Evolutionary conservation across 2,797 vertebrate genomes (phyloP), one percentile per base, ranked within the genome.

Genomic region (Schizothorax lantsangensis): DNA sequence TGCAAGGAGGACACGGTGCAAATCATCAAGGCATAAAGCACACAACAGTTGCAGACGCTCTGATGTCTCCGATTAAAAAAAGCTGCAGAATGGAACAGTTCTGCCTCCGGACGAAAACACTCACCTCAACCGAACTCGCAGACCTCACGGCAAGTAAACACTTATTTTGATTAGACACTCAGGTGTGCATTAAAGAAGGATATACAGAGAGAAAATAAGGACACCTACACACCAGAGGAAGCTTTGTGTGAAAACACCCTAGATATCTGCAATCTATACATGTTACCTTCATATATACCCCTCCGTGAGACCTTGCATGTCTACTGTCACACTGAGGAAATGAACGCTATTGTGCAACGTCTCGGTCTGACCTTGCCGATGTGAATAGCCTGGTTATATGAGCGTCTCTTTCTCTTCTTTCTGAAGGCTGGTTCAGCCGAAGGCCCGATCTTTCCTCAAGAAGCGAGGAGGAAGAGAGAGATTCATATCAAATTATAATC

Each of bases 401-500:
- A 83, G 71, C 52, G 23, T 78, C 11, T 73, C 71, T 36, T 78
- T 54, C 36, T 23, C 38, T 43, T 62, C 33, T 71, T 87, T 45
- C 26, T 71, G 10, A 83, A 81, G 68, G 57, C 83, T 81, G 14
- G 8, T 64, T 89, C 78, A 88, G 83, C 81, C 40, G 11, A 74
- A 72, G 21, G 43, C 62, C 36, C 23, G 4, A 81, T 88, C 79
- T 62, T 84, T 83, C 75, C 59, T 78, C 40, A 38, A 73, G 59
- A 83, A 66, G 77, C 17, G 43, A 82, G 57, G 54, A 49, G 21
- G 33, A n/a, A 38, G 9, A 14, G 81, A 79, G 62, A 78, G 45
- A 73, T 23, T 83, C 79, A 43, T 78, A 82, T 81, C 81, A 75
- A 79, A 89, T 88, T 86, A 84, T 47, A 75, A 7, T 68, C 45